These are phyloP conservation scores for Carettochelys insculpta DNA, from an alignment of 2,113 vertebrate species.

Conservation along the genomic window DNA sequence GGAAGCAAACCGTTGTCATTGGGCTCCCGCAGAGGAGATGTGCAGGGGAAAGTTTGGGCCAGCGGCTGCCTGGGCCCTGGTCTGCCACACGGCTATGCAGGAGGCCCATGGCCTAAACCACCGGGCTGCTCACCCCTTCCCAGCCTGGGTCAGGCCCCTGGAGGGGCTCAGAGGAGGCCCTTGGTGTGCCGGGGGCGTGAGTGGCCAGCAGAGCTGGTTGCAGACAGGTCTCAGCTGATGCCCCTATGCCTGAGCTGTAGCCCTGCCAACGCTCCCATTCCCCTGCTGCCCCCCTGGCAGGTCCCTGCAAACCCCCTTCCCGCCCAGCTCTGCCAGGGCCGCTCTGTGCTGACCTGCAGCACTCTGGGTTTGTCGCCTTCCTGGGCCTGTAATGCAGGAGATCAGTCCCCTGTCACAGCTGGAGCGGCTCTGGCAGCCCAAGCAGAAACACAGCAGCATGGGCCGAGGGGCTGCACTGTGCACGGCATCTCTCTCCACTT, in stretches of 20 bases:
- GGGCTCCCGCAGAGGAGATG: constrained; percentile 45
- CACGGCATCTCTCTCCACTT: too few relatives aligned
- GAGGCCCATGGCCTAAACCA: background rate
- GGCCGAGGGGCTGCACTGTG: too few relatives aligned
- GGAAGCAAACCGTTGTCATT: constrained; percentile 76
- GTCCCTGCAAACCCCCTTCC: background rate
- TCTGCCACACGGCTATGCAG: background rate
- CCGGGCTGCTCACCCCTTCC: background rate
- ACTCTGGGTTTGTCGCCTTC: background rate
- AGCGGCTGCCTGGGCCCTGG: background rate
- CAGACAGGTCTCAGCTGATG: too few relatives aligned
- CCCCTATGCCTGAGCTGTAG: too few relatives aligned
- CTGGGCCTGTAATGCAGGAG: background rate
- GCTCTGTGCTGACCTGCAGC: background rate
- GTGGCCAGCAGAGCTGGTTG: too few relatives aligned
- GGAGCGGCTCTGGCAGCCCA: background rate
- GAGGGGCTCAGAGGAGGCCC: background rate
- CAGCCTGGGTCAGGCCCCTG: background rate
- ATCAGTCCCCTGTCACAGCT: background rate
- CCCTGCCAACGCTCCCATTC: too few relatives aligned
- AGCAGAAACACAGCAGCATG: background rate
- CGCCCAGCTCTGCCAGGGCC: background rate
- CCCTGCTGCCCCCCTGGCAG: background rate
- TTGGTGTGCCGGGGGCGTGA: too few relatives aligned
- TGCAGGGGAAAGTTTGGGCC: background rate